Evolutionary conservation across 2,797 vertebrate species (phyloP), one percentile per base, ranked within the genome.

Genomic region (Xenentodon cancila): DNA sequence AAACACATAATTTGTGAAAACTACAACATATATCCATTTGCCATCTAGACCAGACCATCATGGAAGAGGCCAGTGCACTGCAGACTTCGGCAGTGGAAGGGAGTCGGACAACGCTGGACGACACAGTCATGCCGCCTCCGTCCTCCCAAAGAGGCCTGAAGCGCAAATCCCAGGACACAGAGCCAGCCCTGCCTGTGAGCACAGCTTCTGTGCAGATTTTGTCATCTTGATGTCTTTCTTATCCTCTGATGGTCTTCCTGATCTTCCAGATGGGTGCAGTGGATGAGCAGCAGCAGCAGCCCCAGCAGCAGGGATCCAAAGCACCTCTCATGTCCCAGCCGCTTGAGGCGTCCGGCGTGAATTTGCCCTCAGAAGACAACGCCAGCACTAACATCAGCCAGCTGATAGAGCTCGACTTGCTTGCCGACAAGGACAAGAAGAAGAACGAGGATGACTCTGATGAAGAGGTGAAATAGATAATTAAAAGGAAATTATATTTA

Each of bases 381-480:
- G 82, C 84, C 25, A 95, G 91, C 54, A 96, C 88, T 13, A 12
- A 37, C 83, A 94, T 98, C 85, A 96, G 93, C 64, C 95, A 97
- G 76, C 90, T 98, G 61, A 96, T 98, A 17, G 97, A 99, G 79
- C 81, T 98, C 50, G 96, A 98, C 79, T 92, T 98, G 72, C 83
- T 98, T 2, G 93, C 91, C 0, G 96, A 99, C 67, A 97, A 96
- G 58, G 93, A 91, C 59, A 97, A 96, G 61, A 95, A 97, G 53
- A 97, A 97, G 74, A 95, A 95, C 6, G 95, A 96, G 1, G 95
- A 97, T 3, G 95, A 96, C 8, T 96, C 98, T 0, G 97, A 98
- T 0, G 96, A 98, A 6, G 96, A 97, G 85, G 92, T 91, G 59
- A 89, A 80, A 13, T 1, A 3, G 20, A 60, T 18, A 45, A 5